Evolutionary conservation across 2,888 invertebrate genomes (phyloP).

Genomic region (Bugulina stolonifera): DNA sequence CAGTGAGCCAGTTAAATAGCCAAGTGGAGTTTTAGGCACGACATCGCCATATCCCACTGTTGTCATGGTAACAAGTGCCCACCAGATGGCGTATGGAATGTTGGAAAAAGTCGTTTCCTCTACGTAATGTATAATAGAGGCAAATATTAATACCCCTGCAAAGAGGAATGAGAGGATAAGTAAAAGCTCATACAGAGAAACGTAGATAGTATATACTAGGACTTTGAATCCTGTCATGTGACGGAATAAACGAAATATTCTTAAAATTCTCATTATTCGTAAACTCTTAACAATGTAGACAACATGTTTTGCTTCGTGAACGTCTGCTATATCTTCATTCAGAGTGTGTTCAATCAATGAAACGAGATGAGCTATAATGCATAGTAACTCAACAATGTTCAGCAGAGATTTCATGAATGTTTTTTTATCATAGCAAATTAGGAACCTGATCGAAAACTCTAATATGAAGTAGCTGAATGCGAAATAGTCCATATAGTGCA

Average conservation of each 20-base stretch:
- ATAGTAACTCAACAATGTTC: background rate
- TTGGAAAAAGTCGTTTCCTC: slow-evolving; percentile 36
- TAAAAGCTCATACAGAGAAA: slow-evolving; percentile 36
- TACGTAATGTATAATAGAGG: slow-evolving; percentile 37
- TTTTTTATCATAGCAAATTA: background rate
- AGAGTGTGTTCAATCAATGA: background rate
- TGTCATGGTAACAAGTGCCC: slow-evolving; percentile 81
- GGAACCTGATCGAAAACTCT: background rate
- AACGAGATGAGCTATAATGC: background rate
- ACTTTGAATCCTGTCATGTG: slow-evolving; percentile 34
- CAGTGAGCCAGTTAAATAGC: slow-evolving; percentile 35
- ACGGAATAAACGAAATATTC: slow-evolving; percentile 46
- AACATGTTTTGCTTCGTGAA: background rate
- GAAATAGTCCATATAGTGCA: slow-evolving; percentile 1
- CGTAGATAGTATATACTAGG: slow-evolving; percentile 36
- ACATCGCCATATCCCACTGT: slow-evolving; percentile 64
- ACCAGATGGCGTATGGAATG: slow-evolving; percentile 80
- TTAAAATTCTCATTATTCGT: slow-evolving; percentile 43
- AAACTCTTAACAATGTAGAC: slow-evolving; percentile 29
- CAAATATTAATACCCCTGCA: slow-evolving; percentile 36
- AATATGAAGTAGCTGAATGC: background rate
- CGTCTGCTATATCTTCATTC: background rate
- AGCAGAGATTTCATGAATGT: background rate
- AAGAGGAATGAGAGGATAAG: slow-evolving; percentile 35
- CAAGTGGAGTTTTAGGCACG: slow-evolving; percentile 34